Evolutionary conservation across 2,797 vertebrate species (phyloP), one percentile per base, ranked within the genome.

Genomic region (Parotocinclus haroldoi): DNA sequence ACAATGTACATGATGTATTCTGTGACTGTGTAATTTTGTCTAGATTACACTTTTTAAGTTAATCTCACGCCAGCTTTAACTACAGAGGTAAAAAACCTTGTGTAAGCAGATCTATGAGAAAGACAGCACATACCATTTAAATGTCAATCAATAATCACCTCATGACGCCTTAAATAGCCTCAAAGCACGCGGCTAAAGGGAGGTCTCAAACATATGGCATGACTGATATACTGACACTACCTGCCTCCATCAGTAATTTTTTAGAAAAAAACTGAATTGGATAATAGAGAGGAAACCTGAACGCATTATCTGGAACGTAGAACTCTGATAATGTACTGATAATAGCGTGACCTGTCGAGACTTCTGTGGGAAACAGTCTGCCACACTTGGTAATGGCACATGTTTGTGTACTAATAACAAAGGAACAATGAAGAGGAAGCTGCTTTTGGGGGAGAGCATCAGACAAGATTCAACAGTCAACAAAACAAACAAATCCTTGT

Each of bases 131-230:
- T 67, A 37, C 17, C 69, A 51, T 79, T 67, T 73, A 79, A 78
- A 75, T 60, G 63, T 69, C 53, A 68, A 78, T 75, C 70, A 64
- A 75, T 75, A 72, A 70, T 73, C 59, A 60, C 72, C 71, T 75
- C 66, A 70, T 70, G 71, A 70, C 59, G 63, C 64, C 71, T 56
- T 51, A 74, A 68, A 65, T 69, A 56, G 18, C 51, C 48, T 56
- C 64, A 73, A 57, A 55, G 59, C 53, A 66, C 49, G 49, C 68
- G 60, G 46, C 58, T 63, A 71, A 68, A 76, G 67, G 68, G 61
- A 64, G 50, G 40, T 27, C 45, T 53, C 61, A 46, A 61, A 60
- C 73, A 71, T 79, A 78, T 63, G 65, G 63, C 61, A 63, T 19
- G 68, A 73, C 54, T 73, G 76, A 73, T 76, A 68, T 78, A 76